Evolutionary conservation across 2,888 invertebrate genomes (phyloP), one percentile per base, ranked within the genome.

Genomic region (Ferdinandea cuprea): DNA sequence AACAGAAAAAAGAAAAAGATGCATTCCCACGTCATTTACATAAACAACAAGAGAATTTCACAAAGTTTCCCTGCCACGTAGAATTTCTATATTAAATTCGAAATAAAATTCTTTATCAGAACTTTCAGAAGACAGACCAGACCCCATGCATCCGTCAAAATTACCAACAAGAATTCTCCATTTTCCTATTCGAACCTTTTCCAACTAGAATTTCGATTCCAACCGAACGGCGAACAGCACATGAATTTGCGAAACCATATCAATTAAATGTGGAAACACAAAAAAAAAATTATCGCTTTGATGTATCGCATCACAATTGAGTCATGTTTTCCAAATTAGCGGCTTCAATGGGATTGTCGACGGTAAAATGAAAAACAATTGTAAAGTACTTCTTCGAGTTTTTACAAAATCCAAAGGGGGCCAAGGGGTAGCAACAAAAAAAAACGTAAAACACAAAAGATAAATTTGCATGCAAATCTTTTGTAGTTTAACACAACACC

Each of bases 261-360:
- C 28, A 52, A 52, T 40, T 59, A 13, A 32, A 40, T n/a, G n/a
- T n/a, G n/a, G n/a, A n/a, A n/a, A n/a, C n/a, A n/a, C n/a, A 25
- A 40, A 13, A 52, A 15, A 5, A 15, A 63, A 69, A 46, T 28
- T 58, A 68, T 46, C 46, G 21, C n/a, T 11, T n/a, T n/a, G 11
- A 25, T 21, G 15, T 50, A 42, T 42, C 44, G 32, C 25, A 32
- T 44, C 40, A 44, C 61, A 74, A 74, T 63, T 74, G 56, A 68
- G 61, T 63, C 54, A 76, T 65, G 35, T 61, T 71, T 52, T 71
- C 13, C 2, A 52, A 65, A 74, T 69, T 63, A 76, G 65, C 63
- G 48, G 48, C 54, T 58, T 58, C 13, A 9, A 73, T 42, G 30
- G 13, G 28, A n/a, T n/a, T n/a, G n/a, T n/a, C n/a, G n/a, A 9